phyloP scores from a whole-genome alignment of 2,797 vertebrate species.

The Delichon dasypus region DNA sequence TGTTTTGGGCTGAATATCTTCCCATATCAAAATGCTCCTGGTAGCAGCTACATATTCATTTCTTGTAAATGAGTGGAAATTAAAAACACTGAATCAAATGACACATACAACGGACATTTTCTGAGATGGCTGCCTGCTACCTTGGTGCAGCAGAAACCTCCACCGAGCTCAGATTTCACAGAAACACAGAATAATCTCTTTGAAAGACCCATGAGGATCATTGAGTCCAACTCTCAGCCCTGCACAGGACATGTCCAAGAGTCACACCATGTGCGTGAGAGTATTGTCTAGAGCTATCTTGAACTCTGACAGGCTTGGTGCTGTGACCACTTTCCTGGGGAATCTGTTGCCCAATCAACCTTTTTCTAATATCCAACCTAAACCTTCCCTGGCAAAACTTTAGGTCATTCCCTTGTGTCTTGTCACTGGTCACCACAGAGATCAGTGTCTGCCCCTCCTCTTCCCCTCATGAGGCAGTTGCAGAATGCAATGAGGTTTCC shows the following conservation, averaged over 20 bases:
- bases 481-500: fast-evolving
- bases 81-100: not conserved
- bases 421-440: not conserved
- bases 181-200: not conserved
- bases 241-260: not conserved
- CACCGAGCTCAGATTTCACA: not conserved
- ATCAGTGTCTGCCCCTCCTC: no score
- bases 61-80: not conserved
- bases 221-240: not conserved
- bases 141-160: not conserved
- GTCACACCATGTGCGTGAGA: no score
- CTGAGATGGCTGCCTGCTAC: not conserved
- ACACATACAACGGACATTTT: not conserved
- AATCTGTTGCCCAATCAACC: not conserved
- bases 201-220: not conserved
- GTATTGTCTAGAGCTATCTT: not conserved
- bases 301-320: not conserved
- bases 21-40: not conserved
- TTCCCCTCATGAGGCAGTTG: not conserved
- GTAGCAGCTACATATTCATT: not conserved
- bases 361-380: not conserved
- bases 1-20: not conserved
- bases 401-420: not conserved
- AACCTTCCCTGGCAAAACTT: not conserved
- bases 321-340: no score